These are phyloP conservation scores for Pyralis farinalis DNA, from an alignment of 2,888 invertebrate species.

Conservation along the genomic window DNA sequence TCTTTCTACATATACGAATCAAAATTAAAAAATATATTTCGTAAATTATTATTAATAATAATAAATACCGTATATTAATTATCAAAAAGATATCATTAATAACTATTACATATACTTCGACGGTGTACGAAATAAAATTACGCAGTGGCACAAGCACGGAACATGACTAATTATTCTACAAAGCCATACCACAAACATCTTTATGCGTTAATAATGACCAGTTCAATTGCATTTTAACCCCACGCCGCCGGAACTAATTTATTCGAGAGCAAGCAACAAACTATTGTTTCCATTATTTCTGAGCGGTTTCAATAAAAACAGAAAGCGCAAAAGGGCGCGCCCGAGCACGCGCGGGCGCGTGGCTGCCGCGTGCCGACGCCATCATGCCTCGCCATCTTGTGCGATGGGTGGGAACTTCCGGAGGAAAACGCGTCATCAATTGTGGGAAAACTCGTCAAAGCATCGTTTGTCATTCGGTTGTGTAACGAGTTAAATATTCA, in stretches of 20 bases:
- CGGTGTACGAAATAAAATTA: no score
- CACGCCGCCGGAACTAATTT: slow-evolving; percentile 64
- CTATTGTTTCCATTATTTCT: slow-evolving; percentile 68
- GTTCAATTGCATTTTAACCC: slow-evolving; percentile 77
- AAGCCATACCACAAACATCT: slow-evolving; percentile 14
- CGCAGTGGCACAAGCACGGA: no score
- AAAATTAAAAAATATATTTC: no score
- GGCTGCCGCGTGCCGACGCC: slow-evolving; percentile 47
- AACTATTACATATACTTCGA: no score
- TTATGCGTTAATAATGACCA: slow-evolving; percentile 62
- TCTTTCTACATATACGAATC: no score
- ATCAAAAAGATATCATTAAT: no score
- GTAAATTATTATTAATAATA: no score
- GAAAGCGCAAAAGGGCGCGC: slow-evolving; percentile 49
- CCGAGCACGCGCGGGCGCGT: slow-evolving; percentile 44
- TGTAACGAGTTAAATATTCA: slow-evolving; percentile 5
- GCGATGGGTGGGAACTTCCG: slow-evolving; percentile 74
- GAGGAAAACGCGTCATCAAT: slow-evolving; percentile 50
- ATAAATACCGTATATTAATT: no score
- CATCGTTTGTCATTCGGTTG: slow-evolving; percentile 12
- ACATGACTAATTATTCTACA: slow-evolving; percentile 5
- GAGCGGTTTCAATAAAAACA: slow-evolving; percentile 74
- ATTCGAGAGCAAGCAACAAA: slow-evolving; percentile 63
- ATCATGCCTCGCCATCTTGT: slow-evolving; percentile 58
- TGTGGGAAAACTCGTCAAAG: slow-evolving; percentile 60